These are phyloP conservation scores for Malurus melanocephalus DNA, from an alignment of 2,113 vertebrate genomes.

Conservation along the genomic window DNA sequence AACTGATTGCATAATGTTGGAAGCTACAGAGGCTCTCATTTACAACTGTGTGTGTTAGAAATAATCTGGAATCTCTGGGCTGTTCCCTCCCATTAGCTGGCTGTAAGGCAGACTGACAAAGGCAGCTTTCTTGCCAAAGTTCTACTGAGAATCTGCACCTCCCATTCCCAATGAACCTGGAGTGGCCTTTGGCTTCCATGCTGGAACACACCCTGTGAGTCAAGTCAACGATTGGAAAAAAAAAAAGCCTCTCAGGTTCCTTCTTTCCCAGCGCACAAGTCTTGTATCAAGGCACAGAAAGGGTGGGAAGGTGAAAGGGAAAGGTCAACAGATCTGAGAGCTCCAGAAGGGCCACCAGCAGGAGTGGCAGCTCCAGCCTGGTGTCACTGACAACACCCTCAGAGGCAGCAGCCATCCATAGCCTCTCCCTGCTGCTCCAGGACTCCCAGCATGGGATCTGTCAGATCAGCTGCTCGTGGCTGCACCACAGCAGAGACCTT, in stretches of 20 bases:
- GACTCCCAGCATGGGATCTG: accelerated
- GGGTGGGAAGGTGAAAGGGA: neutral
- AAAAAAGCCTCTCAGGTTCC: neutral
- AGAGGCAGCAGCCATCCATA: accelerated
- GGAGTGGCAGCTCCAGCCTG: neutral
- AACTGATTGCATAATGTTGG: neutral
- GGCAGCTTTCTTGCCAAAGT: neutral
- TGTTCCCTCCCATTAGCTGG: neutral
- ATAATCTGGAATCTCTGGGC: neutral
- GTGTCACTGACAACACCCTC: neutral
- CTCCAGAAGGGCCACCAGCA: neutral
- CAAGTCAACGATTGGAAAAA: neutral
- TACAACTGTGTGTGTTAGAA: neutral
- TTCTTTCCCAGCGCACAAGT: neutral
- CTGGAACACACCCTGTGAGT: neutral
- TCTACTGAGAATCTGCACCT: constrained; percentile 8
- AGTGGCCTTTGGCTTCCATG: neutral
- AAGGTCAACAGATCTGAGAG: neutral
- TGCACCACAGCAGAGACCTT: neutral
- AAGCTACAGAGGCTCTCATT: neutral
- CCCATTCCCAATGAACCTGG: constrained; percentile 28
- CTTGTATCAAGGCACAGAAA: neutral
- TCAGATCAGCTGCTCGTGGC: accelerated
- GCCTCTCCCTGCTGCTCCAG: neutral
- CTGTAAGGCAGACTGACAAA: neutral